A percentile compares a stretch with the other conserved stretches of the same genome.
Evolutionary conservation across 2,797 vertebrate genomes (phyloP).

Genomic region (Caiman crocodilus): DNA sequence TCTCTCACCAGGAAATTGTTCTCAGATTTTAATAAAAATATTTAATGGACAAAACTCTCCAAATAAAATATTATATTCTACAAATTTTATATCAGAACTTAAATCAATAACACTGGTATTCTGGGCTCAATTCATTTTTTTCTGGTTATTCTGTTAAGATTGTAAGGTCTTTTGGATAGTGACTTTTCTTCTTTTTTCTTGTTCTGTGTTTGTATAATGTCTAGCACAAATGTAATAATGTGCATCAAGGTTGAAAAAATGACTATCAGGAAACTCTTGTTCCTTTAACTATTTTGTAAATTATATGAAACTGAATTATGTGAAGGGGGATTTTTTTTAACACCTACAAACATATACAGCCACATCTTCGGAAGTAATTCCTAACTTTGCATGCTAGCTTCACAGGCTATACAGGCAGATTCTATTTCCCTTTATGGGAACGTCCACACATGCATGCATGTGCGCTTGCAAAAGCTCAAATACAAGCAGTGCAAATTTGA

Average conservation of each 20-base stretch:
- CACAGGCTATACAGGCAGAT: too few species aligned
- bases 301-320: neutral
- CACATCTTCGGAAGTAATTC: neutral
- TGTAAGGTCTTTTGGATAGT: neutral
- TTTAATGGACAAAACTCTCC: neutral
- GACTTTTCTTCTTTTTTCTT: too few species aligned
- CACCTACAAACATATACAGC: neutral
- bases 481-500: too few species aligned
- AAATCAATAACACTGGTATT: neutral
- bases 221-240: neutral
- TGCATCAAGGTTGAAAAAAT: neutral
- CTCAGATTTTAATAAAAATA: neutral
- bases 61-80: neutral
- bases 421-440: too few species aligned
- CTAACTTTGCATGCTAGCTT: neutral
- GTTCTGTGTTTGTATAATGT: neutral
- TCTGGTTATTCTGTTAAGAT: neutral
- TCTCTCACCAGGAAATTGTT: neutral
- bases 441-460: too few species aligned
- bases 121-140: neutral
- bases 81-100: neutral
- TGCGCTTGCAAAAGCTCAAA: too few species aligned
- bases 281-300: neutral
- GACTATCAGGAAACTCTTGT: neutral
- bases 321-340: neutral